Conservation (phyloP, 2,888 invertebrate genomes). For the Smittia aterrima region DNA sequence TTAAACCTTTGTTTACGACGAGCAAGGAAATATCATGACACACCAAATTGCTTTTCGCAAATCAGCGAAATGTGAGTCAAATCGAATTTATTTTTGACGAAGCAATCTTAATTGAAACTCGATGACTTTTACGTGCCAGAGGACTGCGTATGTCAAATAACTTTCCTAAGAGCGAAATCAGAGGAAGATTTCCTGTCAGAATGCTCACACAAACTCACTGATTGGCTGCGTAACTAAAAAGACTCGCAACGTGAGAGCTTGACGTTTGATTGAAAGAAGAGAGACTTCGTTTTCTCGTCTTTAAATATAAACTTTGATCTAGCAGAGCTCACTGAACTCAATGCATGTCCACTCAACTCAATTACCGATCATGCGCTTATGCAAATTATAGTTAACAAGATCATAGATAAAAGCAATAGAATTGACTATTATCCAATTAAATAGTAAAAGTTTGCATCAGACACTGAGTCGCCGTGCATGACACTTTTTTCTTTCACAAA, state of each 20-base stretch:
- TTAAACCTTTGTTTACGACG: slow-evolving; percentile 6
- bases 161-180: too few species aligned
- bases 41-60: neutral
- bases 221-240: neutral
- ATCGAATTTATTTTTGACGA: neutral
- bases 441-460: neutral
- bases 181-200: neutral
- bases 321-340: too few species aligned
- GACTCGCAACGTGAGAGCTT: neutral
- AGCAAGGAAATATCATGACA: neutral
- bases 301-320: too few species aligned
- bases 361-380: neutral
- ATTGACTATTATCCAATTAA: slow-evolving; percentile 6
- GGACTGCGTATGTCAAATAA: too few species aligned
- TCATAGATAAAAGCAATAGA: slow-evolving; percentile 8
- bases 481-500: neutral
- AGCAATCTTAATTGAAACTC: neutral
- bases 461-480: neutral
- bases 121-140: neutral
- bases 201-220: neutral
- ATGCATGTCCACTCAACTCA: too few species aligned
- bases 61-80: neutral
- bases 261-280: slow-evolving; percentile 15
- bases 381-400: neutral
- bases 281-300: neutral